Base-by-base conservation (phyloP, 2,888 invertebrate species). In the Latrodectus elegans region DNA sequence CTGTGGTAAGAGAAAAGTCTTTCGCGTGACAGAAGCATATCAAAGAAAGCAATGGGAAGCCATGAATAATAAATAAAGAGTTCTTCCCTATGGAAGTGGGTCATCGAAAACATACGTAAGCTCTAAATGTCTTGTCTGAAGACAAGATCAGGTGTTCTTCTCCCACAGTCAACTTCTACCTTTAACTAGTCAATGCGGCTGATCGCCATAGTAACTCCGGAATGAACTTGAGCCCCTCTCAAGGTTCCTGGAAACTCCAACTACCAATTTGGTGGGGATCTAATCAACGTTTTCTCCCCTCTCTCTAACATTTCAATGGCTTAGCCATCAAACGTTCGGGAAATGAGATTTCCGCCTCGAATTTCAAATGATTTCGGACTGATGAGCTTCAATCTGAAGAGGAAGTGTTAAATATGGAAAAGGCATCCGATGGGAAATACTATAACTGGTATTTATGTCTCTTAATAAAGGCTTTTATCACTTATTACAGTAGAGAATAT, bases 121-220 rank as follows among this genome's bases (percentile, higher is more conserved):
- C 52, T 53, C 64, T 68, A 51, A 76, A 60, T 14, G 84, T 67
- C 65, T 84, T 71, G 52, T 73, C 72, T 78, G 53, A 84, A 84
- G 84, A 84, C 77, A 84, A 65, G 65, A 78, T 84, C 84, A 84
- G 77, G 55, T 77, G 84, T 78, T 65, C n/a, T 38, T 55, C 51
- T 84, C 84, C 73, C 77, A 84, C 72, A 15, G 75, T 75, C 75
- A 74, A 75, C 82, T 60, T n/a, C 12, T 26, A n/a, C 55, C 60
- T 55, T 75, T 75, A 70, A 82, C 64, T 17, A 71, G 67, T 38
- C 51, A 74, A 75, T 38, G 17, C 55, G 38, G 67, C 22, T 52
- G 52, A 81, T 82, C 55, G 53, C 82, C 82, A 82, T 82, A 74
- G 82, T 60, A 74, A 82, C 82, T 53, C 53, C 74, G 22, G 72